Base-by-base conservation (phyloP, 2,113 vertebrate genomes). In the Semicossyphus pulcher region DNA sequence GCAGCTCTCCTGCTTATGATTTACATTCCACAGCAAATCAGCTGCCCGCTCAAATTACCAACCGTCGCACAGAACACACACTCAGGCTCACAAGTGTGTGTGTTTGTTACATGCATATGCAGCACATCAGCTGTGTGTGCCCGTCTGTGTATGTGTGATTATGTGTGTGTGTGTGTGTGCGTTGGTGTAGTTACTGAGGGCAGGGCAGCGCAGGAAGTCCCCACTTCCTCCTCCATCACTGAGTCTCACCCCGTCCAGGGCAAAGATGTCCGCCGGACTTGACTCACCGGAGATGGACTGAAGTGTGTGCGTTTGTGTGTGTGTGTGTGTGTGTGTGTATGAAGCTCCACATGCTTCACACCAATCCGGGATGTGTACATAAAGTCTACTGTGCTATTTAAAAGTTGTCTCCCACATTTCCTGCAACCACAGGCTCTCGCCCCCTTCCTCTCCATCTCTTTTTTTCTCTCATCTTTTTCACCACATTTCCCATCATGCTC, bases 151-250 rank as follows among this genome's bases (percentile, higher is more conserved):
- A 12, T 21, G 39, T 58, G 65, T n/a, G 39, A 9, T 29, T 16
- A 9, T 54, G 31, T 18, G 11, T 44, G 44, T 29, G 6, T 48
- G 39, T 45, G 34, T 36, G 11, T n/a, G 53, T 57, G 54, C 29
- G 25, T 59, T 23, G 20, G 82, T 83, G 81, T 72, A 14, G 49
- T 51, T 45, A 52, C 69, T 32, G 28, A 42, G 67, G 83, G 72
- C 81, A 70, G 76, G 81, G 73, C 45, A 41, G 67, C n/a, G 10
- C 81, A 90, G 87, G 87, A 91, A 86, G 86, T 70, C 48, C 28
- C 5, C 31, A 83, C 86, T 86, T 86, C 80, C 83, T 87, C 73
- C 76, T 52, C 45, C 61, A 65, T 81, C 78, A 60, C 57, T 36
- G 78, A 81, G 23, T 72, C 59, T 74, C 67, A 60, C 62, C 73